Base-by-base conservation (phyloP, 2,888 invertebrate genomes). In the Drosophila anomelani region DNA sequence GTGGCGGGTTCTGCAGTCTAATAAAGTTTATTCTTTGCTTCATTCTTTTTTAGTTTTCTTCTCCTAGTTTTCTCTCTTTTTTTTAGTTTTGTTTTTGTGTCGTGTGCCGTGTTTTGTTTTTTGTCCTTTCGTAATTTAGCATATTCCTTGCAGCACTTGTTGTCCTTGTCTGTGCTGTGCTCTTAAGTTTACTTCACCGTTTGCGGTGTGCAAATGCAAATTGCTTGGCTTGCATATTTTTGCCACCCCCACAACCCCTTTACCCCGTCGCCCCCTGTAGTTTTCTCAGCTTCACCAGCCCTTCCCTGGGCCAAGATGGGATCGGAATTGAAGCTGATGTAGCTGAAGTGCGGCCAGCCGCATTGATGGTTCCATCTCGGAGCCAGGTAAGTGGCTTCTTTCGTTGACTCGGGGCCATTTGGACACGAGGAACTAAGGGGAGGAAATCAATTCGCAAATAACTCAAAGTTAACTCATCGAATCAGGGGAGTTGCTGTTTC, bases 201-300 rank as follows among this genome's bases (percentile, higher is more conserved):
- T 82, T 88, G 87, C 88, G 84, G 89, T 79, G 82, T 85, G 89
- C 89, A 89, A 85, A 85, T 85, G 84, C 84, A 85, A 85, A 85
- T 85, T 85, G 88, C 82, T 89, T 85, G 76, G 61, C 88, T 88
- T 89, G 84, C 89, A 85, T 89, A 87, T 85, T 74, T 68, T 51
- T 66, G 26, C 29, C 43, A 56, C 26, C 55, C 39, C 9, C 4
- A 4, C 39, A n/a, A 4, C 9, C 9, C 47, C 41, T 12, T 17
- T 8, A 4, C 9, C 9, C 47, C 41, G 5, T 17, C 10, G 1
- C 10, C 41, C 43, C 44, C 15, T 23, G 23, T 8, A 23, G 23
- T 46, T 34, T 54, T 39, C 20, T 17, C 53, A 4, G 23, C 44
- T 8, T 15, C 15, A 15, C 26, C 46, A 15, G 26, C 15, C 15